Evolutionary conservation across 2,797 vertebrate species (phyloP).

Genomic region (Gastrophryne carolinensis): DNA sequence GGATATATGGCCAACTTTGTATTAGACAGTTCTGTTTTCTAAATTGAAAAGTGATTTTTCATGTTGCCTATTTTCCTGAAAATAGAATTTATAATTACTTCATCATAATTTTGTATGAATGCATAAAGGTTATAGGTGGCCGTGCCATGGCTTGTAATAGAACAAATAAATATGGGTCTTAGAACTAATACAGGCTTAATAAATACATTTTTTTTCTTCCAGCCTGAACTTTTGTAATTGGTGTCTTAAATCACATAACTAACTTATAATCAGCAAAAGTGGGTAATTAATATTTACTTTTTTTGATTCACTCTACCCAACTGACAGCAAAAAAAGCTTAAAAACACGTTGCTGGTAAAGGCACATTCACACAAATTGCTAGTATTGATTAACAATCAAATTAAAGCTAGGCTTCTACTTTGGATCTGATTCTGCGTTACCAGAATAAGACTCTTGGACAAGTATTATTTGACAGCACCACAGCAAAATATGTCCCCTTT

Average conservation of each 20-base stretch:
- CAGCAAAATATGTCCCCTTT: no score
- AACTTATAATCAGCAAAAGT: neutral
- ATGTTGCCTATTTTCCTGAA: slow-evolving; percentile 32
- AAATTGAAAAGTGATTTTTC: slow-evolving; percentile 45
- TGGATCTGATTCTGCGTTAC: no score
- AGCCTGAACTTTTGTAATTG: neutral
- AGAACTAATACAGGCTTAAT: neutral
- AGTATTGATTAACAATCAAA: no score
- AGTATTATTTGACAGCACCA: no score
- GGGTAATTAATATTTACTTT: no score
- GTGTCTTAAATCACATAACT: neutral
- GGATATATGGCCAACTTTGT: slow-evolving; percentile 30
- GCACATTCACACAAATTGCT: no score
- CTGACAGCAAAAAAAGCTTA: no score
- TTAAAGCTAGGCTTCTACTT: no score
- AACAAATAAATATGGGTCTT: slow-evolving; percentile 12
- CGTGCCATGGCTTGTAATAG: neutral
- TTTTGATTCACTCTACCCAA: no score
- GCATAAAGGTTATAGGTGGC: neutral
- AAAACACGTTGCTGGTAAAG: no score
- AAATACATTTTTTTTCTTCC: neutral
- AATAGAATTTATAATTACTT: slow-evolving; percentile 42
- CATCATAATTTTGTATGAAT: slow-evolving; percentile 14
- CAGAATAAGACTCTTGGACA: no score
- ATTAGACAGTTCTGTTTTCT: slow-evolving; percentile 44